Base-by-base conservation (phyloP, 2,113 vertebrate species). In the Dicrurus megarhynchus region DNA sequence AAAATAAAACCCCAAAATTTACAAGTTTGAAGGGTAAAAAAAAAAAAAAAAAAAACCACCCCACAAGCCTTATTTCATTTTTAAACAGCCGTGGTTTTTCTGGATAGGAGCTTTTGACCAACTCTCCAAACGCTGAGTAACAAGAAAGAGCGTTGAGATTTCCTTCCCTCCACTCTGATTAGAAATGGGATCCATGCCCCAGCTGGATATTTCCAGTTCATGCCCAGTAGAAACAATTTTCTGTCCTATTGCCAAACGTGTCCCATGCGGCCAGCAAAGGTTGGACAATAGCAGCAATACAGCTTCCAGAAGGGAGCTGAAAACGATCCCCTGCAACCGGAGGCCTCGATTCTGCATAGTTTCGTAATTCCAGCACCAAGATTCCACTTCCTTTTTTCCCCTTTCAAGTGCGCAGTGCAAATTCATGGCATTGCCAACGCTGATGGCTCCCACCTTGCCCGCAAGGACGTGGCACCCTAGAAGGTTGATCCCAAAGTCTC, bases 231-330 rank as follows among this genome's bases (percentile, higher is more conserved):
- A 96, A 95, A 78, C 78, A 57, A 89, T 89, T 87, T 93, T 91
- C 84, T 96, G 77, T 94, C 89, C 60, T 4, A 21, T 82, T 97
- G 91, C 92, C 92, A 96, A 96, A 60, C 4, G 16, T 17, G 28
- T 90, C 91, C 96, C 93, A 77, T 83, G 94, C 79, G 97, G 92
- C 92, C 93, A 32, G 94, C 84, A 88, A 87, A 90, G 80, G 84
- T 27, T 87, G 87, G 91, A 94, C 96, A 96, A 96, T 93, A 19
- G 87, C 79, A 95, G 93, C 84, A 41, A 97, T 44, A 87, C 10
- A 97, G 91, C 83, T 94, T 81, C 81, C 78, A 90, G 85, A 79
- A 95, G 93, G 89, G 85, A 92, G 89, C 91, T 93, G 92, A 95
- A 97, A 97, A 94, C 41, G 73, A 95, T 88, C 89, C 71, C 91